phyloP scores from a whole-genome alignment of 2,113 vertebrate genomes.

The Megaleporinus macrocephalus region DNA sequence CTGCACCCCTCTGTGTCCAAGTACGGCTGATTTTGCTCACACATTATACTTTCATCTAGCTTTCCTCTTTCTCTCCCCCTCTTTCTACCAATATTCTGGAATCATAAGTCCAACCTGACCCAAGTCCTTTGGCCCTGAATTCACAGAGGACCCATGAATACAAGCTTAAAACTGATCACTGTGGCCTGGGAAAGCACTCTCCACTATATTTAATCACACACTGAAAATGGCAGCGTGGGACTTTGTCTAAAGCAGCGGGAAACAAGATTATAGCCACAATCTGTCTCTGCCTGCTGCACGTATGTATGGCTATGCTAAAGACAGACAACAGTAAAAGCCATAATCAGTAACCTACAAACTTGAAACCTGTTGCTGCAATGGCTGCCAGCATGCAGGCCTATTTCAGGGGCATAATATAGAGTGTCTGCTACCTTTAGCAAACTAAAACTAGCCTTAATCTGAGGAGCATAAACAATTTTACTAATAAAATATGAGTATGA shows the following conservation, averaged over 20 bases:
- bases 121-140: not conserved
- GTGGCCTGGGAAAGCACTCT: constrained; percentile 58
- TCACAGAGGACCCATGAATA: constrained; percentile 19
- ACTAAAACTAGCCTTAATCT: too few species aligned
- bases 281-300: constrained; percentile 4
- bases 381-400: not conserved
- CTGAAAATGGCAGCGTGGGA: constrained; percentile 49
- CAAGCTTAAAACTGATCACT: constrained; percentile 1
- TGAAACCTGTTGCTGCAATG: not conserved
- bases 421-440: too few species aligned
- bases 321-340: not conserved
- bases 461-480: too few species aligned
- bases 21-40: not conserved
- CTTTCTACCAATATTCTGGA: not conserved
- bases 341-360: not conserved
- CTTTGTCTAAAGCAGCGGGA: constrained; percentile 43
- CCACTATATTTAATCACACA: constrained; percentile 53
- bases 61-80: not conserved
- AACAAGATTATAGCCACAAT: constrained; percentile 38
- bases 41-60: not conserved
- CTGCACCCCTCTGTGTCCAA: too few species aligned
- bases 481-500: too few species aligned
- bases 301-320: not conserved
- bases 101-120: not conserved
- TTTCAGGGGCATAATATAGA: too few species aligned